Evolutionary conservation across 1,140 invertebrate genomes (phyloP).

Genomic region (Sesamia nonagrioides): DNA sequence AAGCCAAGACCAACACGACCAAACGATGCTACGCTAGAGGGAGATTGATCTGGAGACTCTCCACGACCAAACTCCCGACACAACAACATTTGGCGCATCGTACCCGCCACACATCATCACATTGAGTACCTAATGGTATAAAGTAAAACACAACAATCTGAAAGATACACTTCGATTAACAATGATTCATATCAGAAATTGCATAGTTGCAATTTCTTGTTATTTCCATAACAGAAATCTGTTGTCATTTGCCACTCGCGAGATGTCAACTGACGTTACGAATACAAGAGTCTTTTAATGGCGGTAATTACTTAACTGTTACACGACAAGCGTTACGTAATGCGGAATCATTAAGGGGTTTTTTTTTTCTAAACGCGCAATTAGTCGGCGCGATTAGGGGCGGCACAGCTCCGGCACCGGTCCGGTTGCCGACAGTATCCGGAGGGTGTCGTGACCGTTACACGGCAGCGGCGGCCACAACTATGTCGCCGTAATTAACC

Average conservation of each 20-base stretch:
- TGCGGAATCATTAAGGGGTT: conserved; percentile 45
- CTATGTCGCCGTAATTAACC: conserved; percentile 54
- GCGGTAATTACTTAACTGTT: conserved; percentile 9
- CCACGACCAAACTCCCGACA: too few relatives aligned
- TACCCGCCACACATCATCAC: too few relatives aligned
- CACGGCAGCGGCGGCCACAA: conserved; percentile 24
- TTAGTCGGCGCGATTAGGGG: conserved; percentile 56
- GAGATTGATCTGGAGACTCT: too few relatives aligned
- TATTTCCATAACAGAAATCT: conserved; percentile 24
- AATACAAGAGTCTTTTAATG: conserved; percentile 30
- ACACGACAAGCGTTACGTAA: conserved; percentile 42
- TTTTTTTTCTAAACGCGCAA: conserved; percentile 55
- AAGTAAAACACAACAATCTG: background rate
- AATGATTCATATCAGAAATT: conserved; percentile 6
- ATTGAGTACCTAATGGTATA: too few relatives aligned
- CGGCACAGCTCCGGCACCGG: conserved; percentile 20
- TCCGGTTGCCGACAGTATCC: background rate
- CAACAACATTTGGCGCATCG: too few relatives aligned
- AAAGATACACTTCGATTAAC: background rate
- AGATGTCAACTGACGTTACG: conserved; percentile 31
- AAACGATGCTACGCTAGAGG: too few relatives aligned
- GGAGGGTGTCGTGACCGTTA: conserved; percentile 52
- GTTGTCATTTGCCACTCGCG: conserved; percentile 10
- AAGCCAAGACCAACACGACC: too few relatives aligned
- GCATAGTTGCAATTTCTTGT: too few relatives aligned